Percentiles rank a stretch among this genome's conserved stretches.
Evolutionary conservation across 2,888 invertebrate genomes (phyloP).

Genomic region (Girardia tigrina): DNA sequence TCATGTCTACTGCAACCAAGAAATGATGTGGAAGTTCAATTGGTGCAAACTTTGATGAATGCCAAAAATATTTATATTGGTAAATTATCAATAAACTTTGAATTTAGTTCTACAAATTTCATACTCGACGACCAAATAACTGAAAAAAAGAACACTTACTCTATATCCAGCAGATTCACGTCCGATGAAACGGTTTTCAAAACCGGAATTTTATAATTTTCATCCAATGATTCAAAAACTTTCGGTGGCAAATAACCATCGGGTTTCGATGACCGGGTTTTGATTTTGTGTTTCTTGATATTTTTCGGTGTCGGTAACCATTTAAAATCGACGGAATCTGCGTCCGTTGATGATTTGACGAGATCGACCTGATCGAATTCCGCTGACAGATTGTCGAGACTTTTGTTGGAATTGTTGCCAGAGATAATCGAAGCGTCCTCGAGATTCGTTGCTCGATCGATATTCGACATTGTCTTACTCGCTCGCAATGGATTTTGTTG

Average conservation of each 20-base stretch:
- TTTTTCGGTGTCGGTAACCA: conserved; percentile 7
- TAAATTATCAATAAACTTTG: too few relatives aligned
- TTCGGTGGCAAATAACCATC: background rate
- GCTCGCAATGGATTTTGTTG: background rate
- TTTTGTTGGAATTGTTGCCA: background rate
- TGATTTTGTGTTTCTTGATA: background rate
- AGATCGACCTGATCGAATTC: background rate
- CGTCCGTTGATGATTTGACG: background rate
- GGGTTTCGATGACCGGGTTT: background rate
- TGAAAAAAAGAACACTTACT: too few relatives aligned
- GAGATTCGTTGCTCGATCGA: background rate
- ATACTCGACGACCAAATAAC: too few relatives aligned
- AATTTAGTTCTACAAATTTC: too few relatives aligned
- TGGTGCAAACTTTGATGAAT: too few relatives aligned
- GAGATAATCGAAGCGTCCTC: background rate
- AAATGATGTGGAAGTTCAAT: too few relatives aligned
- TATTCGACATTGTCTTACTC: background rate
- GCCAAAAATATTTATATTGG: too few relatives aligned
- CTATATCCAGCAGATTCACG: too few relatives aligned
- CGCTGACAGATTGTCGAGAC: background rate
- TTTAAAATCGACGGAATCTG: background rate
- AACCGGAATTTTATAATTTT: background rate
- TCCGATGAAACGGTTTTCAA: background rate
- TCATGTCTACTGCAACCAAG: too few relatives aligned
- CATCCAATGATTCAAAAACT: background rate